Percentiles rank a stretch among this genome's conserved stretches.
Evolutionary conservation across 2,888 invertebrate genomes (phyloP).

Genomic region (Drosophila conformis): DNA sequence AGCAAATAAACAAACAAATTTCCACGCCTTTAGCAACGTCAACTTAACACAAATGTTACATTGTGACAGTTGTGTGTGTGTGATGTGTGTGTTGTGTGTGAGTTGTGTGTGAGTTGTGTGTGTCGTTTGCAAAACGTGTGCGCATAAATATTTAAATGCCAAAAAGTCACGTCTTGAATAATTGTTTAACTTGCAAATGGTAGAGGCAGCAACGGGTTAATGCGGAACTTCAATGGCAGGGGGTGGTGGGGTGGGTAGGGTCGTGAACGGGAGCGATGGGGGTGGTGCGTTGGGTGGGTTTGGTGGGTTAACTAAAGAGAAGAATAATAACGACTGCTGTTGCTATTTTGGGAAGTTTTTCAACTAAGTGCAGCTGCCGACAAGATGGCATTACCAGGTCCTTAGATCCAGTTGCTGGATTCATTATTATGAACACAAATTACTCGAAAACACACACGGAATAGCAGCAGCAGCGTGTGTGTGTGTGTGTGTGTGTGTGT

Average conservation of each 20-base stretch:
- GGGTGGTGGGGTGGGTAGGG: neutral
- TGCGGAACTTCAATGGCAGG: neutral
- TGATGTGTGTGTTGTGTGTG: conserved; percentile 5
- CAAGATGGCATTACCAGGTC: conserved; percentile 36
- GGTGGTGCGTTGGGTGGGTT: too few relatives aligned
- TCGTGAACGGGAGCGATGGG: neutral
- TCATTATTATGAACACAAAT: conserved; percentile 74
- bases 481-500: conserved; percentile 20
- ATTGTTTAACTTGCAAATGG: conserved; percentile 68
- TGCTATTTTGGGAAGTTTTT: conserved; percentile 73
- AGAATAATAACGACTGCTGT: conserved; percentile 33
- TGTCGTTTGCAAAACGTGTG: conserved; percentile 62
- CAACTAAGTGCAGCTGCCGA: conserved; percentile 74
- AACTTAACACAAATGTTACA: conserved; percentile 49
- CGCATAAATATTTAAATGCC: conserved; percentile 77
- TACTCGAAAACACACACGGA: conserved; percentile 45
- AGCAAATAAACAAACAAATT: conserved; percentile 33
- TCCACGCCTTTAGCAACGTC: conserved; percentile 27
- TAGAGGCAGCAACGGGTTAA: conserved; percentile 26
- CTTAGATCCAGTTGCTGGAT: conserved; percentile 43
- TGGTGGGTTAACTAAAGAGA: conserved; percentile 6
- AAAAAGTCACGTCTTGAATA: conserved; percentile 79
- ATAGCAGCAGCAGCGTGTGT: neutral
- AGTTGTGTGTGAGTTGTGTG: conserved; percentile 11
- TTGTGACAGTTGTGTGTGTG: conserved; percentile 43